These are phyloP conservation scores for Odontocerum albicorne DNA, from an alignment of 2,888 invertebrate genomes.

Conservation along the genomic window DNA sequence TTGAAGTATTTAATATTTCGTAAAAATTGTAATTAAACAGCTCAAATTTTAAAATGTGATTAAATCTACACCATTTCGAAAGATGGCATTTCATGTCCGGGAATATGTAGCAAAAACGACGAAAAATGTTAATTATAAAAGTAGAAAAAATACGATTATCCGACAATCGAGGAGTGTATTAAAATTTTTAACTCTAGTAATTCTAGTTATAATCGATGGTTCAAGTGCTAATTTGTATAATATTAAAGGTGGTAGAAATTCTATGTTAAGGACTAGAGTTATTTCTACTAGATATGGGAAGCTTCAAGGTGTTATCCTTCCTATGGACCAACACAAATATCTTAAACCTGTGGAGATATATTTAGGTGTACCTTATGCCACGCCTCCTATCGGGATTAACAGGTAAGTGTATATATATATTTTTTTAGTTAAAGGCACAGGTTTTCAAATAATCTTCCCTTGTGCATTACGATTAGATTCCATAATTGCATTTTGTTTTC, in stretches of 20 bases:
- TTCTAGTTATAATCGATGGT: constrained; percentile 30
- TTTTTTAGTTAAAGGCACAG: too few relatives aligned
- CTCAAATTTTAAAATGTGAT: background rate
- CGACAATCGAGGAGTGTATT: too few relatives aligned
- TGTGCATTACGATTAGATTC: too few relatives aligned
- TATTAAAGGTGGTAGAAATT: constrained; percentile 55
- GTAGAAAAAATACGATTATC: too few relatives aligned
- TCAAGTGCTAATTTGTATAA: constrained; percentile 50
- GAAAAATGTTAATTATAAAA: background rate
- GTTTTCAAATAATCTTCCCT: too few relatives aligned
- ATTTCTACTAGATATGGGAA: constrained; percentile 85
- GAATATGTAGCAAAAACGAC: background rate
- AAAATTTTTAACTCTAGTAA: background rate
- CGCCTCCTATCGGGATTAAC: constrained; percentile 78
- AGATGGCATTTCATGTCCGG: constrained; percentile 6
- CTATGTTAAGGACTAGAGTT: constrained; percentile 75
- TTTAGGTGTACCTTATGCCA: constrained; percentile 85
- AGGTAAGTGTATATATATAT: too few relatives aligned
- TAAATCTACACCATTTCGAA: constrained; percentile 1
- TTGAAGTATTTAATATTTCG: too few relatives aligned
- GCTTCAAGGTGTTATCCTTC: constrained; percentile 77
- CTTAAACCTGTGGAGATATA: constrained; percentile 79
- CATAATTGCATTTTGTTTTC: too few relatives aligned
- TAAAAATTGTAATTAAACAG: too few relatives aligned
- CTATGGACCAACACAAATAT: constrained; percentile 76